Base-by-base conservation (phyloP, 1,140 invertebrate genomes). In the Meloidogyne exigua region DNA sequence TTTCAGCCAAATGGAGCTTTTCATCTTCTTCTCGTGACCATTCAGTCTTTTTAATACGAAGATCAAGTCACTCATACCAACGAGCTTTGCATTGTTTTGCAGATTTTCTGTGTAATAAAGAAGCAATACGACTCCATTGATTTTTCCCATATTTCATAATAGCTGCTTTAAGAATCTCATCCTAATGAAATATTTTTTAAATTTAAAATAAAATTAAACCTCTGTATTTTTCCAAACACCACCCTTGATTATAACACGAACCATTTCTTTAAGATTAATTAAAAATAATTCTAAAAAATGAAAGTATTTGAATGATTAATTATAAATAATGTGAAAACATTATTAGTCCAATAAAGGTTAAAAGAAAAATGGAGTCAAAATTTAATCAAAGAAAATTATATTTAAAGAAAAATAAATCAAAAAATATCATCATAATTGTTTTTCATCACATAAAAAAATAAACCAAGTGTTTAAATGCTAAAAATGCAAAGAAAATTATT, bases 141-240 rank as follows among this genome's bases (percentile, higher is more conserved):
- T 99, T 99, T 91, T 99, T 99, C 70, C 97, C 97, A 94, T 99
- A 99, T 93, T 99, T 99, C 96, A 99, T 99, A 69, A 99, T 97
- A 89, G 97, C 97, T 67, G 97, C 97, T 91, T 99, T 99, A 32
- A 99, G 91, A 86, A 99, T 99, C 91, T 99, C 97, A 98, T 99
- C 97, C 95, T 98, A n/a, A n/a, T n/a, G n/a, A n/a, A n/a, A n/a
- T 15, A 49, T 15, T 81, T 81, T 81, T 25, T 21, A 67, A 23
- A 28, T 25, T 42, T 1, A 25, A n/a, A 67, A 32, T 72, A 44
- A n/a, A n/a, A n/a, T n/a, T n/a, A n/a, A 91, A 96, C 95, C 91
- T 99, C 96, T 0, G 96, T 99, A 90, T 99, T 99, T 81, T 95
- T 91, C 96, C 96, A 99, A 89, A 99, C 95, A 90, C 96, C 96